phyloP scores from a whole-genome alignment of 2,888 invertebrate species.

The Argyra leucocephala region DNA sequence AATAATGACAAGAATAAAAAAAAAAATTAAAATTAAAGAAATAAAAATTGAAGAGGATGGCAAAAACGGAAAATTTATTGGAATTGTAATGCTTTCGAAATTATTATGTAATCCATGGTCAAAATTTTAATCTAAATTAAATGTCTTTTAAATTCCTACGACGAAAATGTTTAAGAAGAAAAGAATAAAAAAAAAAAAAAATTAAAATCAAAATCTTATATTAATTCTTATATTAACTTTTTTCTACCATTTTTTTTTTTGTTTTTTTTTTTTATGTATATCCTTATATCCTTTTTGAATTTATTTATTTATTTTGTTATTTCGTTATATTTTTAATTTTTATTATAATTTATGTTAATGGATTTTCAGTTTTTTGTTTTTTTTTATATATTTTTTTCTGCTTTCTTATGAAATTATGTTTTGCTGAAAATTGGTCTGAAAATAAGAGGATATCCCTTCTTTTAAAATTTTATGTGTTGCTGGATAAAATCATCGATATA shows the following conservation, averaged over 20 bases:
- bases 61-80: neutral
- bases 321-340: neutral
- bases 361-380: neutral
- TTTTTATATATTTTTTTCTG: too few relatives aligned
- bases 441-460: neutral
- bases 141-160: neutral
- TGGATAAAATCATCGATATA: too few relatives aligned
- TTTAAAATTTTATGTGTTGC: neutral
- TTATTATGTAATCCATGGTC: conserved; percentile 5
- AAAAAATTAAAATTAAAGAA: neutral
- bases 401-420: too few relatives aligned
- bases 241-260: too few relatives aligned
- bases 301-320: neutral
- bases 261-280: neutral
- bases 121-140: conserved; percentile 6
- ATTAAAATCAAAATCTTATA: too few relatives aligned
- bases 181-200: too few relatives aligned
- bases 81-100: conserved; percentile 3
- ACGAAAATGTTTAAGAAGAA: too few relatives aligned
- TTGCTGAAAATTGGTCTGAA: neutral
- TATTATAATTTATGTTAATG: conserved; percentile 6
- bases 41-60: conserved; percentile 2
- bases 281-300: neutral
- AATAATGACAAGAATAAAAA: neutral
- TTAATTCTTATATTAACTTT: too few relatives aligned